phyloP scores from a whole-genome alignment of 2,113 vertebrate genomes.

The Ctenomys sociabilis region DNA sequence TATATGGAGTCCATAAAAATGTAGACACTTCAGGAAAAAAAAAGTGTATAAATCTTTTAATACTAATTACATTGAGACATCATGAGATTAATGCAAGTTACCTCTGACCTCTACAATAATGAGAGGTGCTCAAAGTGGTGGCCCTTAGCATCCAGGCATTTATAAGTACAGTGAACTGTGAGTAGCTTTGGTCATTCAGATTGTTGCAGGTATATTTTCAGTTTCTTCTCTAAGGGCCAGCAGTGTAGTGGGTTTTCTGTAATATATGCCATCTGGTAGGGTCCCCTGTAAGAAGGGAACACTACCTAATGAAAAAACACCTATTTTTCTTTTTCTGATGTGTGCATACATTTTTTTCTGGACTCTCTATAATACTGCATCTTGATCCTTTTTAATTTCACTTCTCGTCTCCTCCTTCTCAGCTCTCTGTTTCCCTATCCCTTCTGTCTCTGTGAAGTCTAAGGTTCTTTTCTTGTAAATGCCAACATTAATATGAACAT shows the following conservation, averaged over 20 bases:
- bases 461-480: neutral
- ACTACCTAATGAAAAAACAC: neutral
- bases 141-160: neutral
- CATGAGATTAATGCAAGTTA: neutral
- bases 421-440: too few relatives aligned
- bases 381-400: neutral
- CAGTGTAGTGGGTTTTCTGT: neutral
- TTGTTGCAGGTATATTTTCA: neutral
- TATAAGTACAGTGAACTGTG: neutral
- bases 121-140: neutral
- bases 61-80: neutral
- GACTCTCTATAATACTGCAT: neutral
- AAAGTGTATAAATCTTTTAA: neutral
- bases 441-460: neutral
- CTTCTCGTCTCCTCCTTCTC: neutral
- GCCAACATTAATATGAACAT: neutral
- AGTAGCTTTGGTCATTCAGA: neutral
- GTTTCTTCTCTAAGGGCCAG: neutral
- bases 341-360: neutral
- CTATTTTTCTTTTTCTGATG: neutral
- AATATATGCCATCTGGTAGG: neutral
- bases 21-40: neutral
- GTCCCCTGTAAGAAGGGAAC: neutral
- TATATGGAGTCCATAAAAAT: neutral
- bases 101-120: neutral